Evolutionary conservation across 2,888 invertebrate species (phyloP).

Genomic region (Conchocele bisecta): DNA sequence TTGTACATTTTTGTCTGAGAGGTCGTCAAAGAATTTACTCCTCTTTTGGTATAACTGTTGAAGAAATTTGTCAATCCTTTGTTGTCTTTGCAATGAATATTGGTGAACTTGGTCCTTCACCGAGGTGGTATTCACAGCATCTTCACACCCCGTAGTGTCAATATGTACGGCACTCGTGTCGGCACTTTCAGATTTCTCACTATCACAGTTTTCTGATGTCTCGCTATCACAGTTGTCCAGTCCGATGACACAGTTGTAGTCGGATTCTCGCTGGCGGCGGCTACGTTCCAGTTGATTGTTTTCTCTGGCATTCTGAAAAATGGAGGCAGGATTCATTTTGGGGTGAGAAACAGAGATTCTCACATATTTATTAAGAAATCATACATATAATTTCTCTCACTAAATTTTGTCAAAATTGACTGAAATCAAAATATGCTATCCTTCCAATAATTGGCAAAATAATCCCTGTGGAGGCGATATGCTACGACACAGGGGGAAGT

Average conservation of each 20-base stretch:
- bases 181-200: too few species aligned
- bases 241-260: slow-evolving; percentile 63
- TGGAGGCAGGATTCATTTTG: neutral
- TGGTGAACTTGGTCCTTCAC: slow-evolving; percentile 58
- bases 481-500: too few species aligned
- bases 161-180: too few species aligned
- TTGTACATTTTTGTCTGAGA: slow-evolving; percentile 10
- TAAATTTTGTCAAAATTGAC: too few species aligned
- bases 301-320: slow-evolving; percentile 69
- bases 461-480: too few species aligned
- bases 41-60: slow-evolving; percentile 60
- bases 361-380: neutral
- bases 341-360: neutral
- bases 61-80: slow-evolving; percentile 66
- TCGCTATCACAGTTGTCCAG: slow-evolving; percentile 17
- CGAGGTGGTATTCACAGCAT: neutral
- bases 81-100: slow-evolving; percentile 61
- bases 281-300: slow-evolving; percentile 60
- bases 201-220: neutral
- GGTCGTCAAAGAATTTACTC: slow-evolving; percentile 56
- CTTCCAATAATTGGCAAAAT: too few species aligned
- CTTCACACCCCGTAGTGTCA: neutral
- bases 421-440: too few species aligned
- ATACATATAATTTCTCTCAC: too few species aligned
- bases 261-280: slow-evolving; percentile 65